These are phyloP conservation scores for Hippocampus comes DNA, from an alignment of 2,113 vertebrate genomes.

Conservation along the genomic window DNA sequence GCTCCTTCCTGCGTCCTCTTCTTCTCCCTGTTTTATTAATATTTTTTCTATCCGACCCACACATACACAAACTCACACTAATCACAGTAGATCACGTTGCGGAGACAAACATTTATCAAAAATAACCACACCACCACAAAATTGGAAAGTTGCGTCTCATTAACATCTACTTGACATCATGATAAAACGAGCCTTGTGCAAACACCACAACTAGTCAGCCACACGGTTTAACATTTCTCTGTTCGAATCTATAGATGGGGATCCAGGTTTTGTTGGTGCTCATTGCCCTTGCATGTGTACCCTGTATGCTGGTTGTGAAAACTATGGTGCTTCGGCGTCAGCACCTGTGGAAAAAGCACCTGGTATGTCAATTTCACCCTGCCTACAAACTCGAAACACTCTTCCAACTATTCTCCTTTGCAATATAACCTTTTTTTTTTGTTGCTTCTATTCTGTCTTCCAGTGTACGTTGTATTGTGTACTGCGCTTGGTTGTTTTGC, in stretches of 20 bases:
- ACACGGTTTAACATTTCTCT: conserved; percentile 37
- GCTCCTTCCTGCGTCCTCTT: conserved; percentile 13
- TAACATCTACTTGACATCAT: too few species aligned
- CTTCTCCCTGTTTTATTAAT: conserved; percentile 10
- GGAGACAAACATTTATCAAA: background rate
- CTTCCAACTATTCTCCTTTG: conserved; percentile 19
- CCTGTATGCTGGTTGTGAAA: conserved; percentile 95
- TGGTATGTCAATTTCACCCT: conserved; percentile 79
- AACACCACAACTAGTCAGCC: background rate
- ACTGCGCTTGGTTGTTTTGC: conserved; percentile 51
- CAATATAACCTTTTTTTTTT: conserved; percentile 40
- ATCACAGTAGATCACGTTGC: background rate
- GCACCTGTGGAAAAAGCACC: conserved; percentile 85
- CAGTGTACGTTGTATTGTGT: conserved; percentile 44
- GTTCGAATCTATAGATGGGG: conserved; percentile 76
- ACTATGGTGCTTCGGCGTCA: conserved; percentile 90
- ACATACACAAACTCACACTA: background rate
- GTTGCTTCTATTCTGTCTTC: conserved; percentile 51
- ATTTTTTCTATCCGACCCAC: background rate
- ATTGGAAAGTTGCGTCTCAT: background rate
- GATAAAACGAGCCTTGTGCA: too few species aligned
- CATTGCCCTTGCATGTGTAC: conserved; percentile 89
- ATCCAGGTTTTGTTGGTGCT: conserved; percentile 92
- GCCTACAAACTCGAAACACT: conserved; percentile 19
- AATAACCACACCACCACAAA: background rate